phyloP scores from a whole-genome alignment of 2,888 invertebrate genomes.

The Drosophila suboccidentalis region DNA sequence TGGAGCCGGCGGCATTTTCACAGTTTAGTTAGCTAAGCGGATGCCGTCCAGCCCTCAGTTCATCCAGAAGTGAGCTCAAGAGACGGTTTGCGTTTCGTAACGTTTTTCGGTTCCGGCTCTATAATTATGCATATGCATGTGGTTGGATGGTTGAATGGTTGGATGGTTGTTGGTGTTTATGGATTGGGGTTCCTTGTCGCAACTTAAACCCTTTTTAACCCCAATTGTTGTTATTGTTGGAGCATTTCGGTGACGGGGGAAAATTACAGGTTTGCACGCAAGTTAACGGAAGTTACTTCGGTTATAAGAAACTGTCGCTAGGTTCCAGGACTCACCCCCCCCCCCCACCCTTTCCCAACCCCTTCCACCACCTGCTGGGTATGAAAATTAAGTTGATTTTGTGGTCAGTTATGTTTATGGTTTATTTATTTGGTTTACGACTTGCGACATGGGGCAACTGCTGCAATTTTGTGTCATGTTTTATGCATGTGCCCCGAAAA shows the following conservation, averaged over 20 bases:
- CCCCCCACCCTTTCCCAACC: too few species aligned
- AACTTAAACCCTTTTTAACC: slow-evolving; percentile 78
- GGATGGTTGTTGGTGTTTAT: background rate
- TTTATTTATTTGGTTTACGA: slow-evolving; percentile 71
- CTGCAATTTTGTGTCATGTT: slow-evolving; percentile 74
- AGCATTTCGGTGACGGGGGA: background rate
- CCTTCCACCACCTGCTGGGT: background rate
- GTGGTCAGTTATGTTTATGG: slow-evolving; percentile 75
- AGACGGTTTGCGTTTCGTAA: slow-evolving; percentile 34
- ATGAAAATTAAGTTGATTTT: slow-evolving; percentile 62
- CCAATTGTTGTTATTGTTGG: slow-evolving; percentile 50
- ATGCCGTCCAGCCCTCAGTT: slow-evolving; percentile 45
- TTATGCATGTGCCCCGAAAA: slow-evolving; percentile 46
- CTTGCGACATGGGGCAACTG: slow-evolving; percentile 10
- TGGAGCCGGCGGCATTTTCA: slow-evolving; percentile 64
- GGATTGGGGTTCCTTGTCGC: slow-evolving; percentile 41
- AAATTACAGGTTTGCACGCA: slow-evolving; percentile 76
- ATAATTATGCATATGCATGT: slow-evolving; percentile 73
- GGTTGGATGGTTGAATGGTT: background rate
- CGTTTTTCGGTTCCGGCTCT: slow-evolving; percentile 61
- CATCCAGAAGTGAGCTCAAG: slow-evolving; percentile 12
- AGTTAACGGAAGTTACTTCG: slow-evolving; percentile 70
- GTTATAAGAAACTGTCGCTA: slow-evolving; percentile 53
- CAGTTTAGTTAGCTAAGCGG: slow-evolving; percentile 75
- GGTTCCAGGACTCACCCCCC: background rate